A percentile compares a stretch with the other conserved stretches of the same genome.
phyloP scores from a whole-genome alignment of 2,113 vertebrate species.

The Rhea pennata region DNA sequence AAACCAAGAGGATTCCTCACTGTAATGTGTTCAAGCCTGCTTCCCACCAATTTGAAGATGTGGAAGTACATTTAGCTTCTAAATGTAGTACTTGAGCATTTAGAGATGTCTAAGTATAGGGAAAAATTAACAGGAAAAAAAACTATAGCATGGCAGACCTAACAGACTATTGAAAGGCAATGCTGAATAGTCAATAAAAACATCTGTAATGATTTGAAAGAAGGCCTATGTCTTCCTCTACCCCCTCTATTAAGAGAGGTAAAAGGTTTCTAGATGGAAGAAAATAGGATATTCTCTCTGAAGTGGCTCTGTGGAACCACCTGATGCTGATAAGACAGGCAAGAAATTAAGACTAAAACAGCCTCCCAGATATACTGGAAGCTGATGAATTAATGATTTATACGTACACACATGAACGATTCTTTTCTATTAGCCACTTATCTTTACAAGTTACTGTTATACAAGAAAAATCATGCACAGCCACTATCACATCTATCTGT shows the following conservation, averaged over 20 bases:
- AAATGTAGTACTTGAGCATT: no score
- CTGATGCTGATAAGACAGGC: background rate
- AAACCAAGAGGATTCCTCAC: background rate
- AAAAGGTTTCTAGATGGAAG: background rate
- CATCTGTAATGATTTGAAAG: background rate
- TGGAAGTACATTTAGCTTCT: background rate
- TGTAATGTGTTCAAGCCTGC: background rate
- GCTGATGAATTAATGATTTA: background rate
- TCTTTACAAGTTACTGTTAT: background rate
- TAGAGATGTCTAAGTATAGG: background rate
- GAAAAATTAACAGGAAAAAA: background rate
- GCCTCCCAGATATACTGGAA: background rate
- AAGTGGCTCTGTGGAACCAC: background rate
- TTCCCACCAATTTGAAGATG: background rate
- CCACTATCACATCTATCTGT: accelerated
- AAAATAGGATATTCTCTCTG: background rate
- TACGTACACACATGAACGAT: background rate
- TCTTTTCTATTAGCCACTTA: background rate
- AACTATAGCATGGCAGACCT: background rate
- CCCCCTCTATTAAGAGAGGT: background rate
- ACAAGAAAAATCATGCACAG: accelerated
- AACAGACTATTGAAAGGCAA: background rate
- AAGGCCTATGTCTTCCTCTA: background rate
- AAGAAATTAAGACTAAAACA: background rate
- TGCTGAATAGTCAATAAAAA: background rate